A percentile compares a stretch with the other conserved stretches of the same genome.
phyloP scores from a whole-genome alignment of 37 sponge, comb jelly and placozoan species.

The Ianthella basta region DNA sequence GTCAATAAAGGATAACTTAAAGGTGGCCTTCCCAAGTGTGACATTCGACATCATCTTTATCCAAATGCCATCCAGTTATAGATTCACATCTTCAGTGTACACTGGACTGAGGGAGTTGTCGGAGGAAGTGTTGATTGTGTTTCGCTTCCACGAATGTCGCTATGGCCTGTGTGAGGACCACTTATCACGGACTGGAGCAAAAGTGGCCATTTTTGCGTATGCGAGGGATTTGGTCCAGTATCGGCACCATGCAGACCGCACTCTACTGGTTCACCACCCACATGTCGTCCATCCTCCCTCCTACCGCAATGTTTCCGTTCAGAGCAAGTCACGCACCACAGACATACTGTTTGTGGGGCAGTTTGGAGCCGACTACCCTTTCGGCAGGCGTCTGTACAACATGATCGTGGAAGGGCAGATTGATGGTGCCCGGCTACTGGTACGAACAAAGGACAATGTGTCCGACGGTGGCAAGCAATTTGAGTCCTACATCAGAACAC shows the following conservation, averaged over 20 bases:
- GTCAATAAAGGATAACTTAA: not conserved
- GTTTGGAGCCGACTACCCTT: constrained; percentile 9
- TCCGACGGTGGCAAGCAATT: not conserved
- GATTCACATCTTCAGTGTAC: constrained; percentile 2
- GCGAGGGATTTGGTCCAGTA: constrained; percentile 33
- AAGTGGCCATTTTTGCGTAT: constrained; percentile 30
- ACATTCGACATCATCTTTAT: constrained; percentile 35
- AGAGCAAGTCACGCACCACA: not conserved
- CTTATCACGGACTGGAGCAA: not conserved
- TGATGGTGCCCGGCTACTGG: not conserved
- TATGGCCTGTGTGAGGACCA: constrained; percentile 41
- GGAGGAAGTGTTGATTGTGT: not conserved
- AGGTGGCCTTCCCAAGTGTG: not conserved
- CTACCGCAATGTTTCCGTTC: constrained; percentile 11
- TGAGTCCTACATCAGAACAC: not conserved
- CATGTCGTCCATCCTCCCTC: constrained; percentile 35
- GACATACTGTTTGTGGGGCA: constrained; percentile 16
- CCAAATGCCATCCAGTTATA: constrained; percentile 4
- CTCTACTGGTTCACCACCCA: constrained; percentile 16
- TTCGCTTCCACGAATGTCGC: constrained; percentile 35
- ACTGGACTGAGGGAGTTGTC: not conserved
- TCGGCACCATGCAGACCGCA: not conserved
- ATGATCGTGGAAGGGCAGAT: constrained; percentile 15
- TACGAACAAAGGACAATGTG: not conserved
- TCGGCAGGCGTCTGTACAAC: constrained; percentile 25